Evolutionary conservation across 2,888 invertebrate genomes (phyloP).

Genomic region (Cryptocheilus praepositus): DNA sequence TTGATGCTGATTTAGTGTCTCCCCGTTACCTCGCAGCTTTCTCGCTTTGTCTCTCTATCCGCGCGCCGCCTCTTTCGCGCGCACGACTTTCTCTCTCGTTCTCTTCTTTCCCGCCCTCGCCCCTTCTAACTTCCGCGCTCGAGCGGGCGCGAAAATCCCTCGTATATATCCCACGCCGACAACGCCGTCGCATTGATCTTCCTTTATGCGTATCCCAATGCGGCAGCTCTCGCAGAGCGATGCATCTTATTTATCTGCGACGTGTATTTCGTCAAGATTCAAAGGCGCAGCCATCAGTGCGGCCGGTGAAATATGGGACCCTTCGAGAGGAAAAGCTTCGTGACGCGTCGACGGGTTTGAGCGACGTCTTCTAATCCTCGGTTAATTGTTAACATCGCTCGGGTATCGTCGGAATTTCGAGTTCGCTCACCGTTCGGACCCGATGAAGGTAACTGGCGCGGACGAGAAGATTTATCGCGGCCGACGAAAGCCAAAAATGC

Average conservation of each 20-base stretch:
- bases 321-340: too few relatives aligned
- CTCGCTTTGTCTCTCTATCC: conserved; percentile 1
- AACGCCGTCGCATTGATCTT: conserved; percentile 55
- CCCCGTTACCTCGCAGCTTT: conserved; percentile 1
- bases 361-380: too few relatives aligned
- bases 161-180: conserved; percentile 40
- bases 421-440: too few relatives aligned
- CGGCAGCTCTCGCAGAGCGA: conserved; percentile 23
- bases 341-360: too few relatives aligned
- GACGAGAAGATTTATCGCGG: too few relatives aligned
- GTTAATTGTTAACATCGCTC: too few relatives aligned
- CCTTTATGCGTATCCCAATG: conserved; percentile 39
- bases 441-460: too few relatives aligned
- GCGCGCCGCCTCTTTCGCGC: neutral
- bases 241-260: conserved; percentile 48
- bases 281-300: conserved; percentile 15
- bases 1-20: conserved; percentile 63
- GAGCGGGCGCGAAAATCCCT: conserved; percentile 49
- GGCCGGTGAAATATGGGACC: conserved; percentile 12
- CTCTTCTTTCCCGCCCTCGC: neutral
- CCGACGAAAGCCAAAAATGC: too few relatives aligned
- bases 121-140: conserved; percentile 6
- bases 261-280: conserved; percentile 33
- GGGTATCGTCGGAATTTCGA: too few relatives aligned
- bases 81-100: conserved; percentile 15